Evolutionary conservation across 2,113 vertebrate species (phyloP), one percentile per base, ranked within the genome.

Genomic region (Nansenia antarctica): DNA sequence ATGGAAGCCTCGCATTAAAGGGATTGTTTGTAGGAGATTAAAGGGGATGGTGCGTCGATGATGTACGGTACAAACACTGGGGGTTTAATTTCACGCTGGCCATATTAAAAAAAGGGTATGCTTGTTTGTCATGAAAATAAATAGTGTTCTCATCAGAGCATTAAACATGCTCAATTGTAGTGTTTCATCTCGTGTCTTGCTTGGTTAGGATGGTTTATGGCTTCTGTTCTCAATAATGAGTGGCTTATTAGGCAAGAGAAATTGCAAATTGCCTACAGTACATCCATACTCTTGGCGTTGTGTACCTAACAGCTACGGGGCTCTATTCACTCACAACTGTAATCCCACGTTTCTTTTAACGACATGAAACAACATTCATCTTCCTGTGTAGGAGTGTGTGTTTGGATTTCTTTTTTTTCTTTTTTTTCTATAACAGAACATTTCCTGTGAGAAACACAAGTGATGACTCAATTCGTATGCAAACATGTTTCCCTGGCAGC

Each of bases 1-100:
- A 69, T 63, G 52, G 59, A 24, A 76, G 57, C 20, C 65, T 62
- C 18, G 22, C 14, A 31, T 42, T 55, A 34, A 31, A 31, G 45
- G 62, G 26, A 42, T 26, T 35, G 27, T 24, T 59, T 53, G 20
- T 57, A 20, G 60, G 62, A 22, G 62, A 58, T 61, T 35, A 66
- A 63, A 64, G 47, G 12, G 31, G 7, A 32, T 42, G 18, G 22
- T 60, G 20, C 22, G 30, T 57, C 58, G 24, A 26, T 39, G 5
- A 35, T 8, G 31, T 24, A 29, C 37, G 54, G 31, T 24, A 29
- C 37, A 60, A 42, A 26, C 30, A 45, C 45, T 57, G 18, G 15
- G 18, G 3, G 7, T 18, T 55, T 24, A 22, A 59, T 65, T 12
- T 66, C 7, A 47, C 7, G 18, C 4, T n/a, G 5, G 45, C 29